Conservation (phyloP, 2,113 vertebrate genomes). For the Tachuris rubrigastra region DNA sequence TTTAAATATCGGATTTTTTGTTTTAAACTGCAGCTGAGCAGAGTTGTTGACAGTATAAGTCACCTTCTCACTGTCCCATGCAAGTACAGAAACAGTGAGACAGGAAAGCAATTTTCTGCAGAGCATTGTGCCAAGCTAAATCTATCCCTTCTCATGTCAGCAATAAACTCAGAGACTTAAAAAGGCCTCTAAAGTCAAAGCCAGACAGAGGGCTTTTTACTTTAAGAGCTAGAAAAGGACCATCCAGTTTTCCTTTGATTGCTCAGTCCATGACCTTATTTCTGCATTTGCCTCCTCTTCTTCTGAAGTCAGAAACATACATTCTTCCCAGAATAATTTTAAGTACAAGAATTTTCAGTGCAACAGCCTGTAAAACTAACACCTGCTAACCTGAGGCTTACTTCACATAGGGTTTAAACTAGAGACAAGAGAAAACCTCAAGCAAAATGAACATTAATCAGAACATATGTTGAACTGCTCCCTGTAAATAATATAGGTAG, state of each 20-base stretch:
- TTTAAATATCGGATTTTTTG: background rate
- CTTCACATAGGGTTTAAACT: background rate
- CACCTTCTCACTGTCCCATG: background rate
- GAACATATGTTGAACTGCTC: background rate
- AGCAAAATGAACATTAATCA: background rate
- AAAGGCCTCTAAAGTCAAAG: background rate
- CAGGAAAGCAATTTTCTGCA: background rate
- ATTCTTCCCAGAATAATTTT: background rate
- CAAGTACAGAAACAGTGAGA: background rate
- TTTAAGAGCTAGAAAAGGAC: background rate
- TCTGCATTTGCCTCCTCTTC: rapidly evolving
- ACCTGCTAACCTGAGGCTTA: background rate
- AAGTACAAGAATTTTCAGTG: background rate
- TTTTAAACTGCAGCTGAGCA: background rate
- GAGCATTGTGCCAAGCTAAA: background rate
- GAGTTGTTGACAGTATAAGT: background rate
- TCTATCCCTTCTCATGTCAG: background rate
- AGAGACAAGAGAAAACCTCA: background rate
- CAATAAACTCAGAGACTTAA: background rate
- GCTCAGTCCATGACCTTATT: background rate
- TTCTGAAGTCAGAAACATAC: background rate
- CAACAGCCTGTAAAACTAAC: background rate
- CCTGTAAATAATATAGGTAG: background rate
- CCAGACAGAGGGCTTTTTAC: background rate
- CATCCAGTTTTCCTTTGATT: background rate